Percentiles rank a stretch among this genome's conserved stretches.
These are phyloP conservation scores for Halcyon senegalensis DNA, from an alignment of 2,113 vertebrate species.

Conservation along the genomic window DNA sequence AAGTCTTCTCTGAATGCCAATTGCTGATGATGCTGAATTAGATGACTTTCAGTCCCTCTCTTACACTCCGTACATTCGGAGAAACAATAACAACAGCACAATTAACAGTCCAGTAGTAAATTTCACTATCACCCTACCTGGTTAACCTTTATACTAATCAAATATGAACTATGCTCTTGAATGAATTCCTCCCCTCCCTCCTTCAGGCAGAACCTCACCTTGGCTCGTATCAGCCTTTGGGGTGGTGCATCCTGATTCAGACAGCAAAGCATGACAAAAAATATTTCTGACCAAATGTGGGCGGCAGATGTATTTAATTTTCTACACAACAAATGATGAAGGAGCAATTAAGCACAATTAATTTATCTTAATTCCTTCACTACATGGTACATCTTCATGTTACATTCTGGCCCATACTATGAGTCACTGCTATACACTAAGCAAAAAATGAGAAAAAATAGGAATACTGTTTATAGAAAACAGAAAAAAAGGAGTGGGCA, in stretches of 20 bases:
- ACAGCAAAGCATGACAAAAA: not conserved
- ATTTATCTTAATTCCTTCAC: not conserved
- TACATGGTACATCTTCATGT: not conserved
- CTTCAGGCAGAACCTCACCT: not conserved
- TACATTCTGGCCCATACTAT: not conserved
- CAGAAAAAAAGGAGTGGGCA: not conserved
- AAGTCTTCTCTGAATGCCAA: not conserved
- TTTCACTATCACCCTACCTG: not conserved
- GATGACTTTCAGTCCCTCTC: not conserved
- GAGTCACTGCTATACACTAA: not conserved
- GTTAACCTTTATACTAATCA: not conserved
- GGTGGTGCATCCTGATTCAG: not conserved
- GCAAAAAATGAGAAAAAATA: not conserved
- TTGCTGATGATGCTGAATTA: not conserved
- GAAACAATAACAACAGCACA: not conserved
- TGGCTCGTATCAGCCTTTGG: not conserved
- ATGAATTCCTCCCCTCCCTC: not conserved
- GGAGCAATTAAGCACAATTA: not conserved
- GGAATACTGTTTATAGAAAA: not conserved
- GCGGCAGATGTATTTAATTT: not conserved
- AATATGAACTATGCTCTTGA: not conserved
- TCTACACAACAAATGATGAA: not conserved
- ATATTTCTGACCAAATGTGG: not conserved
- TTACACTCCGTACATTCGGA: not conserved
- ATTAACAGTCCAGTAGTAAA: not conserved